Conservation (phyloP, 1,140 invertebrate species). For the Euura saliciscinereae region DNA sequence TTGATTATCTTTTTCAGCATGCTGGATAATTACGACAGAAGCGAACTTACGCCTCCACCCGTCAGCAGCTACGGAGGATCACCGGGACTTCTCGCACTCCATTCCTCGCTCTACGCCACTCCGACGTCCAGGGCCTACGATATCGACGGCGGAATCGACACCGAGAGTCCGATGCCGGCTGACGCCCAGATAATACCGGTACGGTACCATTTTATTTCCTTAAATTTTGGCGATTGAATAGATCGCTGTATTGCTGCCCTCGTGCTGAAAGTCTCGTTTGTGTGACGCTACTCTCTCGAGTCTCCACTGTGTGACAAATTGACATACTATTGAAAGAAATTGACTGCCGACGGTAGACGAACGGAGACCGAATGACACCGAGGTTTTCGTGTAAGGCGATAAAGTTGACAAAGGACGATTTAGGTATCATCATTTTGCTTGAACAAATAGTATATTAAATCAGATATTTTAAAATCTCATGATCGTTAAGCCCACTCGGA, state of each 20-base stretch:
- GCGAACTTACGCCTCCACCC: slow-evolving; percentile 56
- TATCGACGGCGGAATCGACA: slow-evolving; percentile 56
- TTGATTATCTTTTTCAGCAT: slow-evolving; percentile 46
- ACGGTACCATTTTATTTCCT: slow-evolving; percentile 19
- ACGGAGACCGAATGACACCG: neutral
- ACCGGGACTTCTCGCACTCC: slow-evolving; percentile 53
- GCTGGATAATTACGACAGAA: slow-evolving; percentile 59
- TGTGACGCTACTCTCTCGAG: neutral
- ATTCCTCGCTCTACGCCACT: slow-evolving; percentile 55
- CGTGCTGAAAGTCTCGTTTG: neutral
- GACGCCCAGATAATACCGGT: slow-evolving; percentile 59
- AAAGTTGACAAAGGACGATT: slow-evolving; percentile 5
- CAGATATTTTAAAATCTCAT: neutral
- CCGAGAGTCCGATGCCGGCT: slow-evolving; percentile 54
- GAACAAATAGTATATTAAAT: neutral
- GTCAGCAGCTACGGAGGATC: slow-evolving; percentile 55
- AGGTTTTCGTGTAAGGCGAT: neutral
- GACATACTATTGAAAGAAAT: neutral
- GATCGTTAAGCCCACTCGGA: no score
- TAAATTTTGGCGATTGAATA: neutral
- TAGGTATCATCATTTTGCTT: neutral
- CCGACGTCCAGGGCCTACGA: slow-evolving; percentile 53
- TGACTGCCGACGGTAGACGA: neutral
- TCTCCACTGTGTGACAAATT: neutral
- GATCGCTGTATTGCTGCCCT: neutral